phyloP scores from a whole-genome alignment of 2,113 vertebrate species.

The Corythornis cristatus region DNA sequence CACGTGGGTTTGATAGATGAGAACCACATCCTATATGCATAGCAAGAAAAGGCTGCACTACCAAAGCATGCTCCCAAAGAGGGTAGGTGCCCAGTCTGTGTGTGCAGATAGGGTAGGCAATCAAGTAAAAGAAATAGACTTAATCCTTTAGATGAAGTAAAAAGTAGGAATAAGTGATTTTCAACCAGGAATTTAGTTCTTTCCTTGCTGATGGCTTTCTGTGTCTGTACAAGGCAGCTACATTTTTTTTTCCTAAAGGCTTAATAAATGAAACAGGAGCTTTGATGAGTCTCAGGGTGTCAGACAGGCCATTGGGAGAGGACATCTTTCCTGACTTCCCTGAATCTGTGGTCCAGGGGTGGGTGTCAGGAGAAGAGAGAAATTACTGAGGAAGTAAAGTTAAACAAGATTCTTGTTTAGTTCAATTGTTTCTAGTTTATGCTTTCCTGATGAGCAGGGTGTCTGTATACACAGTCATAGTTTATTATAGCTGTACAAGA shows the following conservation, averaged over 20 bases:
- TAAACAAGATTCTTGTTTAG: neutral
- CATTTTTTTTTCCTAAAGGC: neutral
- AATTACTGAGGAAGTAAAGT: constrained; percentile 6
- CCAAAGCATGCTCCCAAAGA: neutral
- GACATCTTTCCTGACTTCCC: neutral
- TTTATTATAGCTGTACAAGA: constrained; percentile 58
- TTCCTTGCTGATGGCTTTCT: neutral
- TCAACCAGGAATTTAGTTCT: neutral
- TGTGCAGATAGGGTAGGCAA: neutral
- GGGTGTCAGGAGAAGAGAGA: neutral
- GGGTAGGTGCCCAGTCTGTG: neutral
- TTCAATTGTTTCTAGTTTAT: neutral
- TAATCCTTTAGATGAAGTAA: neutral
- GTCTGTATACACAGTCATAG: constrained; percentile 3
- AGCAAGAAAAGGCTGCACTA: neutral
- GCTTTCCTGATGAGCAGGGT: neutral
- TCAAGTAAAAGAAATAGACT: neutral
- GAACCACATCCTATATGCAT: neutral
- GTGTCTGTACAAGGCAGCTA: neutral
- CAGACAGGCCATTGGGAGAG: neutral
- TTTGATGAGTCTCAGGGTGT: neutral
- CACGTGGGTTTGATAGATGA: neutral
- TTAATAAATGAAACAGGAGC: neutral
- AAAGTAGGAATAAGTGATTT: neutral
- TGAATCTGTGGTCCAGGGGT: neutral